Evolutionary conservation across 2,797 vertebrate species (phyloP), one percentile per base, ranked within the genome.

Genomic region (Limosa lapponica): DNA sequence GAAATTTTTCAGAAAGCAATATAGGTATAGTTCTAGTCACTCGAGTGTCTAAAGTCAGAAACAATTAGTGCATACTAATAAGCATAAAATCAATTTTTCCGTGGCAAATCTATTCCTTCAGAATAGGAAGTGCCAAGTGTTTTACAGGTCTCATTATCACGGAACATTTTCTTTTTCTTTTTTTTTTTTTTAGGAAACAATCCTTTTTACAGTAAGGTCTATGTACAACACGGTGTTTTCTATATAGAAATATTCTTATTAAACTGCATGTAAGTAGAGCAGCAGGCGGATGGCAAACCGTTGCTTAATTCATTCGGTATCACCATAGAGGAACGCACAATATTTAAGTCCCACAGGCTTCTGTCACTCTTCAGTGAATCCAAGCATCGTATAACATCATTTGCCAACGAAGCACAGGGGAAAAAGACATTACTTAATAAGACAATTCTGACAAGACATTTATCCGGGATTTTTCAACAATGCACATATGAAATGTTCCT

Each of bases 381-480:
- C 97, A 97, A 98, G 97, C 92, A 97, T 96, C 96, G 94, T 80
- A 64, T 88, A 97, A 97, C 96, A 98, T 97, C 96, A 97, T 97
- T 98, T 97, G 96, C 94, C 97, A 98, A 96, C 46, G 94, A 98
- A 98, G 96, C 94, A 97, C 97, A 95, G 96, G 92, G 97, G 96
- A 97, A 97, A 91, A 96, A 97, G 96, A 97, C 97, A 97, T 98
- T 97, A 98, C 93, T 98, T 97, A 98, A 94, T 97, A 98, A 91
- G 97, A 98, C 96, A 98, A 96, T 97, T 98, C 96, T 98, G 96
- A 97, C 96, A 98, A 98, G 95, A 98, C 97, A 97, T 97, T 97
- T 97, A 98, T 96, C 97, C 12, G 30, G 88, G 96, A 97, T 96
- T 98, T 98, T 98, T 96, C 94, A 98, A 97, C 69, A 97, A 98